Conservation (phyloP, 2,113 vertebrate species). For the Mirza zaza region DNA sequence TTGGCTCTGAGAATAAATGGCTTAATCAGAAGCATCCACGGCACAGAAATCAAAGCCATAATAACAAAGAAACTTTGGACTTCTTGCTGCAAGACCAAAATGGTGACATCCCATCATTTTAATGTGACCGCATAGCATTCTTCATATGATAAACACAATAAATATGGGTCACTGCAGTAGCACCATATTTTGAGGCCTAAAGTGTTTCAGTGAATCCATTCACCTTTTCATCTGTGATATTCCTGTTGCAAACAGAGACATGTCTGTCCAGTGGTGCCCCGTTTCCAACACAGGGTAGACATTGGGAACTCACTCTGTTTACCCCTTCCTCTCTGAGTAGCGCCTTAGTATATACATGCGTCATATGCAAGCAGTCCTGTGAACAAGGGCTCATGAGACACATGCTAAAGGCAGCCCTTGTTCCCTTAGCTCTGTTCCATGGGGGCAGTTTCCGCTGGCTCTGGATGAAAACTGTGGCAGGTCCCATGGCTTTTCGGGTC, state of each 20-base stretch:
- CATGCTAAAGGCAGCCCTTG: not conserved
- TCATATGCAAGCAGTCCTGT: not conserved
- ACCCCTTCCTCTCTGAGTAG: not conserved
- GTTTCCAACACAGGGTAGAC: no score
- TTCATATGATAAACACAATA: not conserved
- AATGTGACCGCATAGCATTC: not conserved
- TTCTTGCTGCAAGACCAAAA: slow-evolving; percentile 82
- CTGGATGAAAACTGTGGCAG: not conserved
- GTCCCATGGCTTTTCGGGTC: accelerated
- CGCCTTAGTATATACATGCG: accelerated
- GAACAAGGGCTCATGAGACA: not conserved
- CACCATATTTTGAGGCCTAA: not conserved
- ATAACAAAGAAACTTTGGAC: slow-evolving; percentile 89
- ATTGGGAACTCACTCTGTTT: not conserved
- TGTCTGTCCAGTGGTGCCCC: not conserved
- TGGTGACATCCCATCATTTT: not conserved
- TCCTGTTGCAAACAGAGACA: not conserved
- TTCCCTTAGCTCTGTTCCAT: not conserved
- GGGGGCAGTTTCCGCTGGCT: not conserved
- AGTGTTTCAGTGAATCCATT: not conserved
- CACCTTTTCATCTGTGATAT: not conserved
- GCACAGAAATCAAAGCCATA: slow-evolving; percentile 86
- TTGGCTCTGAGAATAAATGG: slow-evolving; percentile 87
- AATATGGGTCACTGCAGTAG: not conserved
- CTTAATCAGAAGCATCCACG: slow-evolving; percentile 90